Base-by-base conservation (phyloP, 2,888 invertebrate species). In the Mactromeris polynyma region DNA sequence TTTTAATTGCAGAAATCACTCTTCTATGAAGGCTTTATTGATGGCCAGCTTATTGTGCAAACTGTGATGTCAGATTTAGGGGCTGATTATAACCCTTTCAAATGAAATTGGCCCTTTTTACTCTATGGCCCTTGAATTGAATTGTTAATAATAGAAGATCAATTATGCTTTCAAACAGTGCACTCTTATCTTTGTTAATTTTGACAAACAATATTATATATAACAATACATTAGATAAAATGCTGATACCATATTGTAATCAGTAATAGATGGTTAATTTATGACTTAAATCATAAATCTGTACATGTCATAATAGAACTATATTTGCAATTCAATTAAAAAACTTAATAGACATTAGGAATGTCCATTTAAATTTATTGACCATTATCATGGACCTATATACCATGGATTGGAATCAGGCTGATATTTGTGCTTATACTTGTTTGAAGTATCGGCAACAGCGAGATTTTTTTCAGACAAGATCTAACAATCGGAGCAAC, bases 151-250 rank as follows among this genome's bases (percentile, higher is more conserved):
- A 86, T 86, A 69, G 46, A 38, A 38, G 78, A 36, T 33, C 86
- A 81, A 86, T 81, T 86, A 81, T 26, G 26, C 36, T 19, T 73
- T 81, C 86, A 83, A 51, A 80, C 58, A 46, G 69, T 17, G 36
- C 46, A 36, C 40, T 46, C 69, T 81, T 85, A 69, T 80, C 85
- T 33, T 33, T 36, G 81, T n/a, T 14, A 81, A 81, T 88, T 85
- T 88, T 88, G 88, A 88, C 88, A 88, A 85, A 88, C 85, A 88
- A 40, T 73, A 84, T 88, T 85, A 84, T 42, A 69, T 69, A 64
- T 36, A 69, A 42, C 36, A 69, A 73, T 73, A 73, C 31, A 64
- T 26, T 33, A 36, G 36, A 33, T 73, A 73, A 73, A 14, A 33
- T 33, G 14, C 33, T 36, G 17, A 19, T 73, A 36, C 19, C 17